Conservation (phyloP, 2,888 invertebrate genomes). For the Caenorhabditis parvicauda region DNA sequence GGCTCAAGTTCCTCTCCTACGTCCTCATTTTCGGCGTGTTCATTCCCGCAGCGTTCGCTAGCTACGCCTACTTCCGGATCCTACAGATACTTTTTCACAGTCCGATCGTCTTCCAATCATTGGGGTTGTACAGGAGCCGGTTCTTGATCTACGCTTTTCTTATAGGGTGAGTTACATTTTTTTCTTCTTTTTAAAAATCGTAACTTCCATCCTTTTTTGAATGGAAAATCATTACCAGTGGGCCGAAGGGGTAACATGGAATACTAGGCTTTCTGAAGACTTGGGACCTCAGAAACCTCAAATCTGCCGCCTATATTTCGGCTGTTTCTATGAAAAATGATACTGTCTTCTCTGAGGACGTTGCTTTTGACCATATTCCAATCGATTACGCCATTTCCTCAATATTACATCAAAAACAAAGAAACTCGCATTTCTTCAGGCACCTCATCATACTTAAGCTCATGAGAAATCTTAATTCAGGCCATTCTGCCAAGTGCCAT, state of each 20-base stretch:
- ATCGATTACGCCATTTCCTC: background rate
- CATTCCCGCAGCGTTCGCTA: slow-evolving; percentile 52
- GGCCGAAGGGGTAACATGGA: no score
- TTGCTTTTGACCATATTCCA: background rate
- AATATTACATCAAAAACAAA: background rate
- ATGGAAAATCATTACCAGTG: no score
- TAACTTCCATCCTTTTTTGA: background rate
- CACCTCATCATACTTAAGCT: background rate
- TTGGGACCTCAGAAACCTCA: no score
- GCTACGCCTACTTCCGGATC: slow-evolving; percentile 60
- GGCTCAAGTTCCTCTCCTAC: slow-evolving; percentile 61
- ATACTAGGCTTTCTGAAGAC: background rate
- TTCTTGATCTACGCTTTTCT: slow-evolving; percentile 61
- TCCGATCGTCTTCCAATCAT: slow-evolving; percentile 61
- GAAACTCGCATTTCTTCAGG: no score
- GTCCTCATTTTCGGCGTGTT: slow-evolving; percentile 60
- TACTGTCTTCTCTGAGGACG: no score
- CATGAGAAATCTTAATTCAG: slow-evolving; percentile 33
- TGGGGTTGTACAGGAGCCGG: slow-evolving; percentile 60
- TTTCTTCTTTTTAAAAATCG: background rate
- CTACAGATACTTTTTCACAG: slow-evolving; percentile 61
- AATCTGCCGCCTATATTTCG: background rate
- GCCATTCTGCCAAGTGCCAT: slow-evolving; percentile 57
- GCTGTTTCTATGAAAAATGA: no score
- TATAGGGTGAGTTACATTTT: slow-evolving; percentile 43